Evolutionary conservation across 2,797 vertebrate genomes (phyloP).

Genomic region (Pseudochirops corinnae): DNA sequence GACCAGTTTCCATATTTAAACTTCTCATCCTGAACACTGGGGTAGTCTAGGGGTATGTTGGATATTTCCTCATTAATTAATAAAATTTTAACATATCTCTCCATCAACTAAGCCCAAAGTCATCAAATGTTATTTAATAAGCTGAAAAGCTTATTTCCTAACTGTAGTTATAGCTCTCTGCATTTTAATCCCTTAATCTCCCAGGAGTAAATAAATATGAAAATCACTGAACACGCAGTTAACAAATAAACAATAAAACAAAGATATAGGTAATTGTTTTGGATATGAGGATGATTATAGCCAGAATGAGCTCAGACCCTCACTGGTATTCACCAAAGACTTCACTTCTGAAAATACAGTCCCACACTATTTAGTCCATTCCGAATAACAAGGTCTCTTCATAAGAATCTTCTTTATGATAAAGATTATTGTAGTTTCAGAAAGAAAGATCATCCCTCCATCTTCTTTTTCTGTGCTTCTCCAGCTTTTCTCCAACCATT

Average conservation of each 20-base stretch:
- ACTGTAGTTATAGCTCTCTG: background rate
- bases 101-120: background rate
- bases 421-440: background rate
- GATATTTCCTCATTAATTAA: background rate
- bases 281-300: background rate
- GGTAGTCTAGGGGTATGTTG: background rate
- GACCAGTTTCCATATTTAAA: conserved; percentile 47
- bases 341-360: background rate
- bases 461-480: background rate
- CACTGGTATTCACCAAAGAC: background rate
- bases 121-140: background rate
- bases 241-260: background rate
- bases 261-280: background rate
- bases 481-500: background rate
- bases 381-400: background rate
- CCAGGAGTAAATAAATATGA: background rate
- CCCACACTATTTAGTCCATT: background rate
- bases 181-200: background rate
- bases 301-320: background rate
- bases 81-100: background rate
- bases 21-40: conserved; percentile 28
- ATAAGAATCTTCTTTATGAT: background rate
- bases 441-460: background rate
- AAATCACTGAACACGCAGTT: background rate
- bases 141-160: background rate